A percentile compares a stretch with the other conserved stretches of the same genome.
These are phyloP conservation scores for Poeciliopsis presidionis DNA, from an alignment of 2,797 vertebrate genomes.

Conservation along the genomic window DNA sequence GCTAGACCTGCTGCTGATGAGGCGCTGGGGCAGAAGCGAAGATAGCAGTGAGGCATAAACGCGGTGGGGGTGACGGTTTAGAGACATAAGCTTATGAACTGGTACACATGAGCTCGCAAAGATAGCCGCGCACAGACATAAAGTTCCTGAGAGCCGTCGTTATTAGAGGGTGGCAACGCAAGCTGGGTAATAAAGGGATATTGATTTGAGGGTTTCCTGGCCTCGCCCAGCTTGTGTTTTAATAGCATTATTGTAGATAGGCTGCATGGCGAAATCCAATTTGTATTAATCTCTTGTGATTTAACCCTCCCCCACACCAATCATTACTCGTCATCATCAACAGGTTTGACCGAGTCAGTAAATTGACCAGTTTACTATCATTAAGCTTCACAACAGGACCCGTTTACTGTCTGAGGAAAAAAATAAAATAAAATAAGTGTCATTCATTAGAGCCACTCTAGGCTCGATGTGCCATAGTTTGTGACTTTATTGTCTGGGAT, in stretches of 20 bases:
- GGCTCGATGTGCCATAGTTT: neutral
- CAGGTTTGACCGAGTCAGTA: slow-evolving; percentile 46
- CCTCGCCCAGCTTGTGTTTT: slow-evolving; percentile 53
- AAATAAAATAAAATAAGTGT: neutral
- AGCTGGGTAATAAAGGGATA: slow-evolving; percentile 68
- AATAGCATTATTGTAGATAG: slow-evolving; percentile 61
- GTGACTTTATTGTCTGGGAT: neutral
- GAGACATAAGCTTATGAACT: slow-evolving; percentile 28
- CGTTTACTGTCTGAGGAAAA: neutral
- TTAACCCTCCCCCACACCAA: slow-evolving; percentile 26
- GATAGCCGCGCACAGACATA: slow-evolving; percentile 29
- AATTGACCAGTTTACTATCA: slow-evolving; percentile 33
- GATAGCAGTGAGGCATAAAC: slow-evolving; percentile 32
- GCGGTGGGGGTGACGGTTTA: slow-evolving; percentile 20
- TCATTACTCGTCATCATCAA: slow-evolving; percentile 64
- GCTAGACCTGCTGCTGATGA: slow-evolving; percentile 40
- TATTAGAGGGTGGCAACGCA: slow-evolving; percentile 40
- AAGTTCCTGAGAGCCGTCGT: slow-evolving; percentile 28
- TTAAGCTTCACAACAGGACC: slow-evolving; percentile 19
- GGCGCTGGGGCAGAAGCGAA: slow-evolving; percentile 40
- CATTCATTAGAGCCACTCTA: neutral
- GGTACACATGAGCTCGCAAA: slow-evolving; percentile 12
- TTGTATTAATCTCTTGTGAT: slow-evolving; percentile 55
- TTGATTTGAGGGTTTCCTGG: slow-evolving; percentile 69
- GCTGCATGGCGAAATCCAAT: slow-evolving; percentile 49